Evolutionary conservation across 35 echinoderm and acorn worm species (phyloP).

Genomic region (Hemicentrotus pulcherrimus): DNA sequence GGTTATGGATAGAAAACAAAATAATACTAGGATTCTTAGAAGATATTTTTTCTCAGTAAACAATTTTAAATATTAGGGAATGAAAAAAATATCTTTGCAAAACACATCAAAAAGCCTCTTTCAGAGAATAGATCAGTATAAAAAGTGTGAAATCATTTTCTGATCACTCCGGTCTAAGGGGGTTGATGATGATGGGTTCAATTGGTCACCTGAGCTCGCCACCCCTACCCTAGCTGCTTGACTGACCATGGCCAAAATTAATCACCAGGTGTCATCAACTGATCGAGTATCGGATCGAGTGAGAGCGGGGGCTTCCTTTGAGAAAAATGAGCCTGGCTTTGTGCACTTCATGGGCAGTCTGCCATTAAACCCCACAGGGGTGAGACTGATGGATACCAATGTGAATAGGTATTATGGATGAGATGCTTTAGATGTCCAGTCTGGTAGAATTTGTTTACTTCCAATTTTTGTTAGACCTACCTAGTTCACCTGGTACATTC

Average conservation of each 20-base stretch:
- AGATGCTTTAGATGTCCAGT: neutral
- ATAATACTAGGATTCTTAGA: no score
- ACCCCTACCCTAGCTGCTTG: neutral
- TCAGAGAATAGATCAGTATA: neutral
- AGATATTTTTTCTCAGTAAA: no score
- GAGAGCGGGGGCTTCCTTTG: neutral
- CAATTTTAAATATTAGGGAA: no score
- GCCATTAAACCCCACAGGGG: neutral
- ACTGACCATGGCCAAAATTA: conserved; percentile 11
- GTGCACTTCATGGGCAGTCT: neutral
- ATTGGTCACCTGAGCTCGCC: neutral
- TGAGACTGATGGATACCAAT: neutral
- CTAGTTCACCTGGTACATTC: no score
- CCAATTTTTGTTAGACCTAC: no score
- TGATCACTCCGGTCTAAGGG: neutral
- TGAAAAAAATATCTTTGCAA: neutral
- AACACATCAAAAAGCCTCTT: neutral
- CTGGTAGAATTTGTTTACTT: neutral
- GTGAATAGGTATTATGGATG: neutral
- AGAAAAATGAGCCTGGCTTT: neutral
- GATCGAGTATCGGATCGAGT: neutral
- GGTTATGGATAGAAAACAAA: no score
- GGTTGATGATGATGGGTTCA: neutral
- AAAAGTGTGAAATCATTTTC: neutral
- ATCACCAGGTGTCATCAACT: conserved; percentile 3